Evolutionary conservation across 2,888 invertebrate species (phyloP), one percentile per base, ranked within the genome.

Genomic region (Bimastos eiseni): DNA sequence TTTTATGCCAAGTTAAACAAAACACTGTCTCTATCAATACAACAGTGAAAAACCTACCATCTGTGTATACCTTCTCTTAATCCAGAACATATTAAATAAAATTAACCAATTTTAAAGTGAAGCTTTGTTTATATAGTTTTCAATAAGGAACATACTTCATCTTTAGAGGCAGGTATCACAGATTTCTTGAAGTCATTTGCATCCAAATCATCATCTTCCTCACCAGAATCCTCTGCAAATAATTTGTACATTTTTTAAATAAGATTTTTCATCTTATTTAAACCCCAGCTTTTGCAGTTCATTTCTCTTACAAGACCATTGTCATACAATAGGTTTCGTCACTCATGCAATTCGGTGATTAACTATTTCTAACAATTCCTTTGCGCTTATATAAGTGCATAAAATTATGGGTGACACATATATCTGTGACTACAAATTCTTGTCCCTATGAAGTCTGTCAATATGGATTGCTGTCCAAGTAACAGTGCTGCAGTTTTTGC

Each of bases 181-280:
- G 38, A 88, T 88, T 88, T 36, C 37, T 88, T 36, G 34, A 89
- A 89, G 24, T 37, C 33, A 55, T 6, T 36, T 33, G 19, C 34
- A 37, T 86, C 86, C 36, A 86, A 36, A 24, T 86, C 86, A 37
- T 86, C 86, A 86, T 15, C 86, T 13, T 86, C 86, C 34, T 86
- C 86, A 86, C 36, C 86, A 36, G 86, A 86, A 13, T 86, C 86
- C 24, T 34, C 86, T 70, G n/a, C n/a, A 30, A 70, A 70, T 13
- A 70, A 49, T 4, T 70, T n/a, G 2, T 11, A 70, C 11, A 8
- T 1, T 70, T 70, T 70, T 13, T n/a, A 70, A 70, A n/a, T n/a
- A n/a, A n/a, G n/a, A n/a, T 70, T 55, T 70, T 70, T 6, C 30
- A 70, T 8, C n/a, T 70, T 70, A 70, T 70, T n/a, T 70, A 70